A percentile compares a stretch with the other conserved stretches of the same genome.
Conservation (phyloP, 2,888 invertebrate genomes). For the Steromphala cineraria region DNA sequence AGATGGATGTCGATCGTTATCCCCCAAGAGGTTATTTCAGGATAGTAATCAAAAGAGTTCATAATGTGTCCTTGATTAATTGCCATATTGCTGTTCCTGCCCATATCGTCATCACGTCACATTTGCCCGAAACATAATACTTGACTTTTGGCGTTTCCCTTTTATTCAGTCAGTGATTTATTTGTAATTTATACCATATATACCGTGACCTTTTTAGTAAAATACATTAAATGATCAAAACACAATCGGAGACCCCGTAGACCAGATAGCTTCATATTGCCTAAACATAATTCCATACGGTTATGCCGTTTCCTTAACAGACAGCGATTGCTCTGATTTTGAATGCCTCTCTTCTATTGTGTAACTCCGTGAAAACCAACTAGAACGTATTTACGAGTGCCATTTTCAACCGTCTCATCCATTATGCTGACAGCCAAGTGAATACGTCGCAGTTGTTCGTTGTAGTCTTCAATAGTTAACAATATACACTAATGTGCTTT, state of each 20-base stretch:
- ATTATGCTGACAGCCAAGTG: slow-evolving; percentile 1
- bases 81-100: background rate
- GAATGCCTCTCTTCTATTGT: too few species aligned
- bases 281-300: too few species aligned
- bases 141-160: background rate
- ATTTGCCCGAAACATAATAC: background rate
- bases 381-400: background rate
- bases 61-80: slow-evolving; percentile 1
- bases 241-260: too few species aligned
- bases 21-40: background rate
- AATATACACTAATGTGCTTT: background rate
- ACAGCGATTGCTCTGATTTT: too few species aligned
- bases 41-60: background rate
- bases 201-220: too few species aligned
- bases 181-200: too few species aligned
- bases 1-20: background rate
- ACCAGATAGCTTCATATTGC: too few species aligned
- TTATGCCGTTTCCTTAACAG: too few species aligned
- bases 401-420: background rate
- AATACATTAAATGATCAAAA: too few species aligned
- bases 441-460: background rate
- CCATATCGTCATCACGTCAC: background rate
- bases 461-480: background rate
- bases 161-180: background rate
- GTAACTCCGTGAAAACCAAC: background rate